Percentiles rank a stretch among this genome's conserved stretches.
Evolutionary conservation across 2,888 invertebrate genomes (phyloP).

Genomic region (Idaea aversata): DNA sequence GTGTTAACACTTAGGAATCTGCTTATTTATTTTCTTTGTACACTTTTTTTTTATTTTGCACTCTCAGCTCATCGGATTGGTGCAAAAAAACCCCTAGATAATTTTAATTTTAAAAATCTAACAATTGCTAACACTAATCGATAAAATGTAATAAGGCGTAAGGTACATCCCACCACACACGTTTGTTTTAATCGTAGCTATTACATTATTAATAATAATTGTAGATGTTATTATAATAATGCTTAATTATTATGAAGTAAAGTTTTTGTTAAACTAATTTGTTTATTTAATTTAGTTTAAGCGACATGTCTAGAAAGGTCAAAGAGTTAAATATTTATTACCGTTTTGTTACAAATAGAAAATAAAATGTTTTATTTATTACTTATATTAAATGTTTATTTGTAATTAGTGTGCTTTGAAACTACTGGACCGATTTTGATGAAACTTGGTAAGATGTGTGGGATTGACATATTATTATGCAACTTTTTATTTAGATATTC

Average conservation of each 20-base stretch:
- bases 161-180: constrained; percentile 2
- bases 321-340: no score
- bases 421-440: no score
- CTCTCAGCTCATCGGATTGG: not conserved
- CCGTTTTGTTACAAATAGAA: no score
- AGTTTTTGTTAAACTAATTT: constrained; percentile 56
- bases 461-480: no score
- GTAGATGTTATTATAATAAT: constrained; percentile 57
- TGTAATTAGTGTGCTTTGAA: no score
- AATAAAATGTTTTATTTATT: no score
- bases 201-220: constrained; percentile 18
- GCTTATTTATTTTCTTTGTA: no score
- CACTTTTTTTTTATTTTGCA: not conserved
- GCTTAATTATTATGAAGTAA: constrained; percentile 56
- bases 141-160: not conserved
- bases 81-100: not conserved
- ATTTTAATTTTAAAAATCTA: not conserved
- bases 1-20: no score
- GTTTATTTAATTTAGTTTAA: constrained; percentile 34
- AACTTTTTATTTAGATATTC: no score
- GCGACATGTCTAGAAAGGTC: constrained; percentile 5
- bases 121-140: not conserved
- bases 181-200: constrained; percentile 38
- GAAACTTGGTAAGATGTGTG: no score
- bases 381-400: no score